A percentile compares a stretch with the other conserved stretches of the same genome.
phyloP scores from a whole-genome alignment of 2,888 invertebrate genomes.

The Hyposoter dolosus region DNA sequence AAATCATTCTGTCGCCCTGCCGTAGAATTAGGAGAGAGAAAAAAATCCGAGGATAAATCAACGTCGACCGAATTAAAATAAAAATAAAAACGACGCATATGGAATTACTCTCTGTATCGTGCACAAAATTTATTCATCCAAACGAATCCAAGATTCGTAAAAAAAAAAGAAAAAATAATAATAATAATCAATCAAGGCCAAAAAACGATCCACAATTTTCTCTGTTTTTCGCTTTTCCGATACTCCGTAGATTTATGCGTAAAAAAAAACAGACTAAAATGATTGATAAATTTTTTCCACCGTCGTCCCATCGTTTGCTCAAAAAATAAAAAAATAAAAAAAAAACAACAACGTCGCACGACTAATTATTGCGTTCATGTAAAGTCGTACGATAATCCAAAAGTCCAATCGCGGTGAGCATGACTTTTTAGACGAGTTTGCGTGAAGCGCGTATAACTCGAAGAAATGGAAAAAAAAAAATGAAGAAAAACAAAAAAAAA shows the following conservation, averaged over 20 bases:
- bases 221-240: slow-evolving; percentile 59
- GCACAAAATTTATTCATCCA: slow-evolving; percentile 46
- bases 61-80: slow-evolving; percentile 65
- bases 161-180: not conserved
- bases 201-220: slow-evolving; percentile 48
- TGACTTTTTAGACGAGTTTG: slow-evolving; percentile 61
- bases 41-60: slow-evolving; percentile 15
- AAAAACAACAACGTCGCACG: slow-evolving; percentile 12
- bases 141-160: slow-evolving; percentile 43
- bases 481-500: not conserved
- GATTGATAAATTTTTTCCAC: slow-evolving; percentile 74
- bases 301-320: slow-evolving; percentile 78
- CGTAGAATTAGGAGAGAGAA: slow-evolving; percentile 40
- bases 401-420: slow-evolving; percentile 58
- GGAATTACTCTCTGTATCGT: slow-evolving; percentile 63
- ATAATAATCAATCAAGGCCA: slow-evolving; percentile 23
- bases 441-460: slow-evolving; percentile 57
- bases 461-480: not conserved
- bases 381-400: slow-evolving; percentile 63
- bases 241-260: slow-evolving; percentile 18
- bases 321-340: slow-evolving; percentile 64
- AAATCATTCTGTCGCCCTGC: slow-evolving; percentile 47
- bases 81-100: slow-evolving; percentile 51
- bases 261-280: slow-evolving; percentile 47
- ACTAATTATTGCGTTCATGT: slow-evolving; percentile 63